These are phyloP conservation scores for Ispidina lecontei DNA, from an alignment of 2,797 vertebrate genomes.

Conservation along the genomic window DNA sequence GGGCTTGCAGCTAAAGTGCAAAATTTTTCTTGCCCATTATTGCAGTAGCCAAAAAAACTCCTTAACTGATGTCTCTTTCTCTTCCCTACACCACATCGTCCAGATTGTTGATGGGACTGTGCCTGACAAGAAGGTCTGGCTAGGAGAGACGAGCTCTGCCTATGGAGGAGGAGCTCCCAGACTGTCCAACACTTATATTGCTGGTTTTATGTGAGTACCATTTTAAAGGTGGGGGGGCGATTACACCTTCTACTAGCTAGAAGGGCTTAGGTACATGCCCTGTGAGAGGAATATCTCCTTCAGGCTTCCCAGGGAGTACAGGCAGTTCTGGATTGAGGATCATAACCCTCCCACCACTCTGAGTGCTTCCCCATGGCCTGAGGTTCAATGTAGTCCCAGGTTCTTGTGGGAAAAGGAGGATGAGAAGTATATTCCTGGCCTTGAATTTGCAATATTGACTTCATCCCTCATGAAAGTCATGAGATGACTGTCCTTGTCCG, in stretches of 20 bases:
- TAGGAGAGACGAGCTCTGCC: slow-evolving; percentile 95
- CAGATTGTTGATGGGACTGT: slow-evolving; percentile 74
- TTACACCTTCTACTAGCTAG: neutral
- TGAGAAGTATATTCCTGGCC: neutral
- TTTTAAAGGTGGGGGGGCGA: neutral
- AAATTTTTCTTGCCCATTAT: neutral
- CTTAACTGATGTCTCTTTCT: neutral
- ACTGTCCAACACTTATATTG: slow-evolving; percentile 88
- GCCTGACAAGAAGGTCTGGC: slow-evolving; percentile 88
- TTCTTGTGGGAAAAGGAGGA: neutral
- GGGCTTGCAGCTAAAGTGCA: neutral
- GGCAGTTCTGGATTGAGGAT: neutral
- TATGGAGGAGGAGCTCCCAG: slow-evolving; percentile 88
- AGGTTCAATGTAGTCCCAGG: neutral
- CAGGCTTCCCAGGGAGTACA: fast-evolving
- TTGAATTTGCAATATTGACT: neutral
- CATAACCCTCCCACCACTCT: fast-evolving
- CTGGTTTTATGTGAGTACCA: slow-evolving; percentile 91
- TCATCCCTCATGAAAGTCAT: fast-evolving
- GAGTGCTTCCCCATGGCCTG: neutral
- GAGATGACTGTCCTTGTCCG: neutral
- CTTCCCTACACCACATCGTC: neutral
- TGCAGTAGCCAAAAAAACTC: neutral
- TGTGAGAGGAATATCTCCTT: fast-evolving
- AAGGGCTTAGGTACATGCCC: fast-evolving